Percentiles rank a stretch among this genome's conserved stretches.
phyloP scores from a whole-genome alignment of 2,113 vertebrate genomes.

The Coptodon bakossiorum region DNA sequence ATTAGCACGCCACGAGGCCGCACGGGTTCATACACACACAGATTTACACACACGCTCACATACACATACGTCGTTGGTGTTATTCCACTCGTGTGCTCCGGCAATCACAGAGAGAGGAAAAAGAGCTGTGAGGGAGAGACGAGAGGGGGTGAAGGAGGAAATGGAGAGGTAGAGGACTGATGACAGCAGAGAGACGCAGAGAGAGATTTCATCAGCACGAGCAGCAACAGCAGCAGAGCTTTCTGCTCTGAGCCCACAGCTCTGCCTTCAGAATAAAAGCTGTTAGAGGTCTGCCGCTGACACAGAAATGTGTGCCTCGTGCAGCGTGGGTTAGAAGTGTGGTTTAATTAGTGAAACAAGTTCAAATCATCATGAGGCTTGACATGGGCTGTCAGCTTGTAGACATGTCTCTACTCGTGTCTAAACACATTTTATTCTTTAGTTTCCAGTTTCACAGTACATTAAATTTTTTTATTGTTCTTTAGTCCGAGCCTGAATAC shows the following conservation, averaged over 20 bases:
- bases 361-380: not conserved
- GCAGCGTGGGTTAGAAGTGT: not conserved
- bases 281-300: not conserved
- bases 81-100: not conserved
- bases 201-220: not conserved
- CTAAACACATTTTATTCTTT: not conserved
- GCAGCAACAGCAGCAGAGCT: not conserved
- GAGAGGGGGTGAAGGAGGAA: not conserved
- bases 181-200: not conserved
- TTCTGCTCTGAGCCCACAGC: not conserved
- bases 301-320: not conserved
- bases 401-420: not conserved
- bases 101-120: not conserved
- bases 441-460: not conserved
- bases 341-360: not conserved
- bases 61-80: not conserved
- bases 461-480: not conserved
- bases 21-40: not conserved
- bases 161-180: not conserved
- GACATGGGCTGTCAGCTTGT: not conserved
- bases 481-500: not conserved
- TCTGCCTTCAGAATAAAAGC: not conserved
- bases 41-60: not conserved
- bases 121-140: not conserved
- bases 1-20: constrained; percentile 31